Conservation (phyloP, 2,888 invertebrate species). For the Carabus problematicus region DNA sequence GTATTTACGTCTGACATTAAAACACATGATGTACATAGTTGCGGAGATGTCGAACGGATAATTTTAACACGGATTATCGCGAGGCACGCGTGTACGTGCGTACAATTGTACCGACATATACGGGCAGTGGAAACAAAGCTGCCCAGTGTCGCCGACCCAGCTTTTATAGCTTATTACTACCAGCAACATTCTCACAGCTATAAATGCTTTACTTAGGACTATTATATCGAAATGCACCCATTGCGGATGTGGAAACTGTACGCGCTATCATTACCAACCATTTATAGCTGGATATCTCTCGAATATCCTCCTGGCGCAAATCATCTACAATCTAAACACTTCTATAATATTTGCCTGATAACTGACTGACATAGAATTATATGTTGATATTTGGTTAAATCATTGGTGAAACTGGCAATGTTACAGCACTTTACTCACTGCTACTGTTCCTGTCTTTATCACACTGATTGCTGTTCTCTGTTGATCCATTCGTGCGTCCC, state of each 20-base stretch:
- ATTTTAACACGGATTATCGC: conserved; percentile 28
- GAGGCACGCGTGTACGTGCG: conserved; percentile 4
- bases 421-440: too few species aligned
- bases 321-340: too few species aligned
- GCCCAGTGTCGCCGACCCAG: conserved; percentile 7
- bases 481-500: conserved; percentile 42
- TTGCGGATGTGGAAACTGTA: too few species aligned
- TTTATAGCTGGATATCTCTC: too few species aligned
- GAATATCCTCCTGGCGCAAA: too few species aligned
- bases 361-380: too few species aligned
- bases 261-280: too few species aligned
- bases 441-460: too few species aligned
- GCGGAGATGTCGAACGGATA: conserved; percentile 33
- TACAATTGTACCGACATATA: neutral
- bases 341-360: too few species aligned
- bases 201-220: conserved; percentile 18
- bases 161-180: conserved; percentile 28
- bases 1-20: conserved; percentile 33
- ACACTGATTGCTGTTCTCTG: too few species aligned
- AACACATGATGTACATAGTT: conserved; percentile 31
- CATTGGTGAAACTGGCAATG: too few species aligned
- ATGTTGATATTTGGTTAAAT: too few species aligned
- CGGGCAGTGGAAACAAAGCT: neutral
- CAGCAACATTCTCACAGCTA: conserved; percentile 25
- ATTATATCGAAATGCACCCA: conserved; percentile 9